Conservation (phyloP, 2,888 invertebrate species). For the Phengaris alcon region DNA sequence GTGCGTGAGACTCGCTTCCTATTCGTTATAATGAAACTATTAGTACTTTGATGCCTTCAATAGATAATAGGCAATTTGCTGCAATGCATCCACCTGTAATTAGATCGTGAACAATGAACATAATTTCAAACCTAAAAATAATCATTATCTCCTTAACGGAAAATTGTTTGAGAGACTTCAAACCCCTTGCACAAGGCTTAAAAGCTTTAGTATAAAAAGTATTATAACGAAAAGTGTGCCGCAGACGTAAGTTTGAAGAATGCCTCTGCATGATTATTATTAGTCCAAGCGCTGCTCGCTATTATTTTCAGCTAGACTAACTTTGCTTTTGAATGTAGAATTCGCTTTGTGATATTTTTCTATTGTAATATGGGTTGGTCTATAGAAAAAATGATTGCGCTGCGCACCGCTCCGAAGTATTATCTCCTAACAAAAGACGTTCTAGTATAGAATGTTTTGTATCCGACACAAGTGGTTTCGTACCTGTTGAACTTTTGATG, state of each 20-base stretch:
- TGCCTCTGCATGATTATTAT: conserved; percentile 42
- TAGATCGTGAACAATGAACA: neutral
- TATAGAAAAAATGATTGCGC: conserved; percentile 21
- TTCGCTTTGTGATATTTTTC: conserved; percentile 37
- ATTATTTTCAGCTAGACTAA: conserved; percentile 49
- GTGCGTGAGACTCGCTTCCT: conserved; percentile 16
- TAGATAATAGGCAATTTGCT: conserved; percentile 6
- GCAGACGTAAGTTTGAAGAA: conserved; percentile 19
- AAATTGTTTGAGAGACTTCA: no score
- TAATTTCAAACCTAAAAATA: no score
- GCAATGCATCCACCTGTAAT: neutral
- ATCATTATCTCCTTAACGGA: no score
- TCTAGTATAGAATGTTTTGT: conserved; percentile 17
- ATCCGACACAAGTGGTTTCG: neutral
- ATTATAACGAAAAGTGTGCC: conserved; percentile 22
- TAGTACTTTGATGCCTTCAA: conserved; percentile 1
- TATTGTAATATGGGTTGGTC: conserved; percentile 36
- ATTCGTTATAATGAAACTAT: neutral
- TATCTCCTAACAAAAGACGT: conserved; percentile 25
- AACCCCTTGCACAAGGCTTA: no score
- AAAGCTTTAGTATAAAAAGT: neutral
- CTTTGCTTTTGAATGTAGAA: conserved; percentile 45
- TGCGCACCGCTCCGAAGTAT: conserved; percentile 16
- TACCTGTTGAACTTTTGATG: conserved; percentile 22
- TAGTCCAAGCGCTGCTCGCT: conserved; percentile 52